Conservation (phyloP, 2,797 vertebrate species). For the Thaleichthys pacificus region DNA sequence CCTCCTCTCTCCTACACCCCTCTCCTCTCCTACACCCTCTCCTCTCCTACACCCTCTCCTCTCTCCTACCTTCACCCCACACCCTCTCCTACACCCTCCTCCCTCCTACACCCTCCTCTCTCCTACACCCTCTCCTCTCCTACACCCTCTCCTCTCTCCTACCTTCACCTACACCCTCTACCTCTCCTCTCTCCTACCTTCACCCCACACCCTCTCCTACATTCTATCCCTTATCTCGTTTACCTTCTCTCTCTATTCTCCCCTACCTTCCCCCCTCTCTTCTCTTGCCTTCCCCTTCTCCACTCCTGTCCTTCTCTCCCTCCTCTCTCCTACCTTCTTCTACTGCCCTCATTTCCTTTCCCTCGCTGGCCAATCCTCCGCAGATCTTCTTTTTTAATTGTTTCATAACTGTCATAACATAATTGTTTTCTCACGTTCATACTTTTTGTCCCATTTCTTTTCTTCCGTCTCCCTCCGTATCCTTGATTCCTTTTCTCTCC, state of each 20-base stretch:
- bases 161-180: background rate
- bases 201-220: background rate
- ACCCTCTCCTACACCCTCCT: background rate
- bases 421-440: background rate
- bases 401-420: background rate
- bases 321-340: constrained; percentile 23
- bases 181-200: constrained; percentile 2
- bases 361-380: too few relatives aligned
- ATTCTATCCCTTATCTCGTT: background rate
- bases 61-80: background rate
- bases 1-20: too few relatives aligned
- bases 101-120: constrained; percentile 5
- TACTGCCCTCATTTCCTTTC: too few relatives aligned
- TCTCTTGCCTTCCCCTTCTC: constrained; percentile 27
- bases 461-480: constrained; percentile 8
- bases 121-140: constrained; percentile 9
- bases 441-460: background rate
- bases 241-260: constrained; percentile 2
- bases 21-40: background rate
- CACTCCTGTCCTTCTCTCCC: constrained; percentile 30
- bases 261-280: background rate
- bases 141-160: background rate
- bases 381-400: background rate
- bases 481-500: background rate
- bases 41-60: constrained; percentile 13